phyloP scores from a whole-genome alignment of 2,113 vertebrate species.

The Limanda limanda region DNA sequence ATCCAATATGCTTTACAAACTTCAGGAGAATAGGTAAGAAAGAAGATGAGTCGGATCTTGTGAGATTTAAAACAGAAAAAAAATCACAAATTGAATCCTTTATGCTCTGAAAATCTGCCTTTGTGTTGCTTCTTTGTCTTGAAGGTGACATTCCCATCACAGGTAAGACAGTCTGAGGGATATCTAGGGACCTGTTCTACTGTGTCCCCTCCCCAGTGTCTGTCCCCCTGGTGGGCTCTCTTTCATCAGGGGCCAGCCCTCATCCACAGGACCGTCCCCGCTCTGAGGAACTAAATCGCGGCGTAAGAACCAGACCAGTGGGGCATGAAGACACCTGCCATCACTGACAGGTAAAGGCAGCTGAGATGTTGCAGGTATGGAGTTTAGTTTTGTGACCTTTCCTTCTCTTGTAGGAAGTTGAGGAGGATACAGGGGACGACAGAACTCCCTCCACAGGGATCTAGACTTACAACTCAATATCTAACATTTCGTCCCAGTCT shows the following conservation, averaged over 20 bases:
- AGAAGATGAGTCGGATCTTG: not conserved
- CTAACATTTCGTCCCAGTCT: constrained; percentile 1
- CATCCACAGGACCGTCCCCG: constrained; percentile 90
- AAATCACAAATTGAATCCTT: not conserved
- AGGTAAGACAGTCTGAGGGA: constrained; percentile 90
- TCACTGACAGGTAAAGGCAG: constrained; percentile 89
- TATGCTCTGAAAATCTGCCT: not conserved
- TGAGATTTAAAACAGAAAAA: not conserved
- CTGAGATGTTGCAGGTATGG: not conserved
- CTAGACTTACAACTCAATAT: constrained; percentile 20
- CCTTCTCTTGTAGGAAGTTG: constrained; percentile 25
- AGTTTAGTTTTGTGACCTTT: constrained; percentile 27
- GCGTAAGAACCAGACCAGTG: constrained; percentile 86
- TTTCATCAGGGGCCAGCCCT: constrained; percentile 90
- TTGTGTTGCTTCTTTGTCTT: not conserved
- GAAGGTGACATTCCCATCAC: constrained; percentile 19
- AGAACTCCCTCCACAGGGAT: constrained; percentile 3
- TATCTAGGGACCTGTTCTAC: constrained; percentile 81
- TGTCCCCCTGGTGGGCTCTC: constrained; percentile 86
- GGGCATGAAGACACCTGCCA: constrained; percentile 84
- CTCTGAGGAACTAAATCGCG: constrained; percentile 92
- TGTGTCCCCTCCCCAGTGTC: constrained; percentile 88
- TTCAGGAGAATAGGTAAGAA: constrained; percentile 15
- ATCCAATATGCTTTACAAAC: constrained; percentile 44
- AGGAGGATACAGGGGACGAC: not conserved